Evolutionary conservation across 1,140 invertebrate species (phyloP).

Genomic region (Calliphora vicina): DNA sequence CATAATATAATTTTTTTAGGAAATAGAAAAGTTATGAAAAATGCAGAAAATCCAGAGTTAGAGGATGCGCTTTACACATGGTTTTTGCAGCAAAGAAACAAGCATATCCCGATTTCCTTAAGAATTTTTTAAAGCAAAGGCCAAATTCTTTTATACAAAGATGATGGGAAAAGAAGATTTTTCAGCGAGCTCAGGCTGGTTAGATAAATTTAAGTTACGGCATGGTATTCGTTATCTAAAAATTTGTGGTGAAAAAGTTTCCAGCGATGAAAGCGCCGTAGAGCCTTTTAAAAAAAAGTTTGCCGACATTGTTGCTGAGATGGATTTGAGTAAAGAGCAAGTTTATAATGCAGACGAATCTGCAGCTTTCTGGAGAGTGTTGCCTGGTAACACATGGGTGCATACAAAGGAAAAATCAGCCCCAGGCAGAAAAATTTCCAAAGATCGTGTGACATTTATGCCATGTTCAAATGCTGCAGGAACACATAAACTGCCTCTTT

Average conservation of each 20-base stretch:
- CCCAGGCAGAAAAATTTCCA: conserved; percentile 19
- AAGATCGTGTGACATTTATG: not conserved
- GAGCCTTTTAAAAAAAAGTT: conserved; percentile 12
- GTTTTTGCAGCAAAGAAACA: conserved; percentile 15
- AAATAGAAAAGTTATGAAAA: not conserved
- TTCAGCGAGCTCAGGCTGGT: conserved; percentile 10
- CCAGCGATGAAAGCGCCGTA: conserved; percentile 25
- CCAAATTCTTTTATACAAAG: conserved; percentile 17
- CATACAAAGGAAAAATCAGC: conserved; percentile 17
- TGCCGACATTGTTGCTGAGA: conserved; percentile 15
- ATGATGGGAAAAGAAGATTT: not conserved
- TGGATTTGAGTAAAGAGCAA: not conserved
- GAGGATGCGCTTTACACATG: conserved; percentile 3
- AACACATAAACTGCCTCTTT: conserved; percentile 14
- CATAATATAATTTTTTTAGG: not conserved
- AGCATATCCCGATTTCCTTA: conserved; percentile 10
- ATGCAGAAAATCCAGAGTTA: conserved; percentile 16
- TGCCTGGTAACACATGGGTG: conserved; percentile 17
- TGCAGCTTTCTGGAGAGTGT: conserved; percentile 13
- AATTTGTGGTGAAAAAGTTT: conserved; percentile 26
- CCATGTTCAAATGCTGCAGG: conserved; percentile 21
- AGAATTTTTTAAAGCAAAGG: conserved; percentile 14
- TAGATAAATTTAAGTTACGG: conserved; percentile 16
- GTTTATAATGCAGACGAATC: conserved; percentile 20
- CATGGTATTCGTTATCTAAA: conserved; percentile 24